Evolutionary conservation across 1,140 invertebrate genomes (phyloP).

Genomic region (Heliconius congener): DNA sequence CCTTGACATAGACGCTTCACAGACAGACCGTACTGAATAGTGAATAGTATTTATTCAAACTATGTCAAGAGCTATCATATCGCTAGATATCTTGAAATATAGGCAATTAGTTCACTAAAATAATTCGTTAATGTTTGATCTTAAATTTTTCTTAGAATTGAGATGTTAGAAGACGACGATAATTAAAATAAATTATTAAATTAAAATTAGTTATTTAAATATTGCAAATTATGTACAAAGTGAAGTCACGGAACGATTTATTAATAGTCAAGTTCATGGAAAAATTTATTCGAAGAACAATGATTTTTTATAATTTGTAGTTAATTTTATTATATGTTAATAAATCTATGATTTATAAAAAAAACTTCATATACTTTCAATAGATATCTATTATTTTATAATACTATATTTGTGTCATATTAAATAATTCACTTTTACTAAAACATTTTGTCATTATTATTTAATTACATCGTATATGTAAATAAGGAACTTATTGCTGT

Average conservation of each 20-base stretch:
- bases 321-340: not conserved
- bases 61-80: slow-evolving; percentile 51
- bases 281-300: not conserved
- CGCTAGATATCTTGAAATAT: slow-evolving; percentile 30
- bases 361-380: not conserved
- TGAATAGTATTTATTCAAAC: slow-evolving; percentile 35
- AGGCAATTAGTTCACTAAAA: slow-evolving; percentile 5
- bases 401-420: not conserved
- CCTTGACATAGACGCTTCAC: slow-evolving; percentile 55
- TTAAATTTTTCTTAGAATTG: not conserved
- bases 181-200: not conserved
- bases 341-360: not conserved
- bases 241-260: not conserved
- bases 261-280: slow-evolving; percentile 11
- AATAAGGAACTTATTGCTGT: not conserved
- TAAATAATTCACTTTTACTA: not conserved
- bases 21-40: slow-evolving; percentile 33
- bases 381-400: not conserved
- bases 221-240: not conserved
- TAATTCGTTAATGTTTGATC: not conserved
- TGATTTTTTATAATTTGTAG: not conserved
- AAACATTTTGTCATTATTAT: not conserved
- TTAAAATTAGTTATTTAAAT: not conserved
- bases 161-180: not conserved
- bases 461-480: not conserved